Evolutionary conservation across 2,113 vertebrate species (phyloP).

Genomic region (Gracilinanus agilis): DNA sequence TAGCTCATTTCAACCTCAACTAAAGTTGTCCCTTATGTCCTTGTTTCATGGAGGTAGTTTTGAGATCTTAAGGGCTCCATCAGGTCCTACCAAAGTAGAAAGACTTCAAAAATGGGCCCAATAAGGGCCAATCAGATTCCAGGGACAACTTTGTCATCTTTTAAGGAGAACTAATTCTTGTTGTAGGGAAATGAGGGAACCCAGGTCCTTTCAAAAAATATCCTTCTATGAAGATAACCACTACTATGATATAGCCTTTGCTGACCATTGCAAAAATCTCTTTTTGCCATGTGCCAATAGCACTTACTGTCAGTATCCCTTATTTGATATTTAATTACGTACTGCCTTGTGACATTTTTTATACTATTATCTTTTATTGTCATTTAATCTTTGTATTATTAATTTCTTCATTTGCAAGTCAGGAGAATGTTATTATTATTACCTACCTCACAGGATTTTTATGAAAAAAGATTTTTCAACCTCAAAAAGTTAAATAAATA

Average conservation of each 20-base stretch:
- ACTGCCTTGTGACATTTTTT: neutral
- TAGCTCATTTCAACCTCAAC: neutral
- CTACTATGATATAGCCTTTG: neutral
- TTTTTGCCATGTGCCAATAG: neutral
- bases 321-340: neutral
- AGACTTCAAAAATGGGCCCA: neutral
- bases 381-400: neutral
- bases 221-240: neutral
- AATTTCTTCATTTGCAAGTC: neutral
- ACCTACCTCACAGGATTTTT: neutral
- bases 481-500: neutral
- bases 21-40: neutral
- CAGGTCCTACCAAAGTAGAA: neutral
- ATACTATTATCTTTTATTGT: neutral
- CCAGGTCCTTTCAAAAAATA: neutral
- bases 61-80: neutral
- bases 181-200: neutral
- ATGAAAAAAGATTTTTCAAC: neutral
- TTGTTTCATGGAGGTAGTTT: neutral
- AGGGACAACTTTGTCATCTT: neutral
- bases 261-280: neutral
- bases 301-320: neutral
- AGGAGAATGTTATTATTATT: neutral
- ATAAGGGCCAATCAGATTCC: neutral
- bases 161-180: neutral